phyloP scores from a whole-genome alignment of 2,113 vertebrate genomes.

The Thunnus maccoyii region DNA sequence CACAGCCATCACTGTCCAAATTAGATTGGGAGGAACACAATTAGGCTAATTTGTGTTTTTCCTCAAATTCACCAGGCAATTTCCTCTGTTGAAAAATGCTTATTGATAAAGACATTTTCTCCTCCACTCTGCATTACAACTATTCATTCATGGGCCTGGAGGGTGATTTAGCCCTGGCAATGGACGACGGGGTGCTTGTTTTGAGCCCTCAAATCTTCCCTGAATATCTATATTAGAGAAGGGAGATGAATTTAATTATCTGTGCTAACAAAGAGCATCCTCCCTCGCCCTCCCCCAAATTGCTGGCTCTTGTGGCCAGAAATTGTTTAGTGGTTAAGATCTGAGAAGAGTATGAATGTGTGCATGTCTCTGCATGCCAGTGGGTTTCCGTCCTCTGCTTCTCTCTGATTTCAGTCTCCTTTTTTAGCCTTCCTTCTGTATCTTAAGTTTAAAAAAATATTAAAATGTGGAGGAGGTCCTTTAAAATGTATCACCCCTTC shows the following conservation, averaged over 20 bases:
- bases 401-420: not conserved
- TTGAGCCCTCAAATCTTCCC: slow-evolving; percentile 51
- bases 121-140: slow-evolving; percentile 44
- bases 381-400: not conserved
- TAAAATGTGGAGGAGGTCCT: not conserved
- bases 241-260: slow-evolving; percentile 66
- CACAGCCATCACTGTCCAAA: slow-evolving; percentile 50
- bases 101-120: slow-evolving; percentile 69
- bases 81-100: slow-evolving; percentile 64
- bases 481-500: not conserved
- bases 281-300: slow-evolving; percentile 24
- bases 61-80: slow-evolving; percentile 71
- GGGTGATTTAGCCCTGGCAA: slow-evolving; percentile 34
- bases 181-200: slow-evolving; percentile 40
- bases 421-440: not conserved
- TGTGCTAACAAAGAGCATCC: slow-evolving; percentile 49
- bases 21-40: slow-evolving; percentile 70
- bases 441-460: not conserved
- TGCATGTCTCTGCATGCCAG: not conserved
- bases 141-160: slow-evolving; percentile 40
- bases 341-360: slow-evolving; percentile 24
- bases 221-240: slow-evolving; percentile 60
- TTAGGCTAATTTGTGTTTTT: slow-evolving; percentile 80
- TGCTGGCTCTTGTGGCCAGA: slow-evolving; percentile 38
- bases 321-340: slow-evolving; percentile 45